phyloP scores from a whole-genome alignment of 2,797 vertebrate genomes.

The Luscinia luscinia region DNA sequence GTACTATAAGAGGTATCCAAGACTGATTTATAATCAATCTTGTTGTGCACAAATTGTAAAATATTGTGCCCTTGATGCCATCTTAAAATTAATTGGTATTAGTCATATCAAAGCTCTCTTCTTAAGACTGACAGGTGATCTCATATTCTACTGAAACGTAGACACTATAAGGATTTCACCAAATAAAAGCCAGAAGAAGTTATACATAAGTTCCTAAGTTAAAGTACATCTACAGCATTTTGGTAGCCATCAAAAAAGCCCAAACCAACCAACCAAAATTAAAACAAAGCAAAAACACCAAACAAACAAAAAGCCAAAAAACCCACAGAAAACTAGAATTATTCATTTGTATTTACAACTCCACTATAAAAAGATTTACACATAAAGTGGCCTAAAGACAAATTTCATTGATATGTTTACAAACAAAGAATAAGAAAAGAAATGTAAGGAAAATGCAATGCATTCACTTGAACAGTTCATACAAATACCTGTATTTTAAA shows the following conservation, averaged over 20 bases:
- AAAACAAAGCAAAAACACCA: neutral
- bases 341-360: neutral
- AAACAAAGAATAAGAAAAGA: neutral
- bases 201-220: neutral
- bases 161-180: neutral
- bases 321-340: neutral
- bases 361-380: neutral
- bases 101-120: neutral
- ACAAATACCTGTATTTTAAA: neutral
- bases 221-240: neutral
- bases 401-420: neutral
- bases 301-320: neutral
- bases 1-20: neutral
- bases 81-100: neutral
- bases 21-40: neutral
- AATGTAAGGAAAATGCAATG: neutral
- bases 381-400: neutral
- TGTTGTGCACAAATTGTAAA: neutral
- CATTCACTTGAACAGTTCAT: neutral
- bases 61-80: neutral
- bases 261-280: fast-evolving
- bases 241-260: neutral
- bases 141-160: neutral
- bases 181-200: neutral
- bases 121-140: neutral